Evolutionary conservation across 2,113 vertebrate genomes (phyloP).

Genomic region (Pseudonaja textilis): DNA sequence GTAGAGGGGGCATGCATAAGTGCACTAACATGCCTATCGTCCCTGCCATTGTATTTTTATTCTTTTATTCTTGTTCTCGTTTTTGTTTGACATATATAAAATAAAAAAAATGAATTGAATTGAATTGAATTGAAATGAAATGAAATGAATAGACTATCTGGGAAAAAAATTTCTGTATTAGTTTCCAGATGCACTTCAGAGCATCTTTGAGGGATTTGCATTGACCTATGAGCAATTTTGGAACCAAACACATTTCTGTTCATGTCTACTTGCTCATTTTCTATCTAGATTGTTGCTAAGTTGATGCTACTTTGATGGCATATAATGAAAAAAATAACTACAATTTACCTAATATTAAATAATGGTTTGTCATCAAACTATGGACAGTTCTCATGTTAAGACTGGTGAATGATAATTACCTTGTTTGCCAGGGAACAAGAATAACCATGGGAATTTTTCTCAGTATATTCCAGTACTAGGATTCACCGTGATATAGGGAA

Average conservation of each 20-base stretch:
- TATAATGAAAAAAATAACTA: neutral
- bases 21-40: too few relatives aligned
- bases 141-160: neutral
- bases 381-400: neutral
- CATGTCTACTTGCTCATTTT: neutral
- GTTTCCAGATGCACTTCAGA: neutral
- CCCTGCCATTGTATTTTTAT: too few relatives aligned
- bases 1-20: too few relatives aligned
- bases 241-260: neutral
- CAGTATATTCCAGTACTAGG: neutral
- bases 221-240: neutral
- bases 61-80: too few relatives aligned
- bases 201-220: neutral
- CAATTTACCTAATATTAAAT: neutral
- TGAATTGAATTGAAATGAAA: too few relatives aligned
- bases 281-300: neutral
- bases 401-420: neutral
- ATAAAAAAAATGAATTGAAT: too few relatives aligned
- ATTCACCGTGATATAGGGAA: neutral
- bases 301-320: neutral
- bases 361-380: neutral
- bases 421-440: neutral
- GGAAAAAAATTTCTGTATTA: neutral
- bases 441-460: neutral
- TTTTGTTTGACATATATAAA: too few relatives aligned